Conservation (phyloP, 1,140 invertebrate species). For the Rhopalosiphum maidis region DNA sequence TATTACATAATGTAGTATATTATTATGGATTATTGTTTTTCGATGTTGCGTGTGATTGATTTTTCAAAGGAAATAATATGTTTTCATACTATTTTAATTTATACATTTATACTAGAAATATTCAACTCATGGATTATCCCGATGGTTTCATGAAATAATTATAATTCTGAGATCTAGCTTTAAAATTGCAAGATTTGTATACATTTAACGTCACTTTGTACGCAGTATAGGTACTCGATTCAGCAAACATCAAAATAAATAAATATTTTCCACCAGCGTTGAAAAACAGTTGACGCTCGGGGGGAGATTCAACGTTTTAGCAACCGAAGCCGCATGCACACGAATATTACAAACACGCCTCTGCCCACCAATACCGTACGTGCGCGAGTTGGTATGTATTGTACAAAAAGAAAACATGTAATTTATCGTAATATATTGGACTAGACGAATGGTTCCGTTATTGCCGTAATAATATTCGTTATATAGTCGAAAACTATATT, state of each 20-base stretch:
- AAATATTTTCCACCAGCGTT: neutral
- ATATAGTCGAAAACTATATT: neutral
- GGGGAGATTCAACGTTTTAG: neutral
- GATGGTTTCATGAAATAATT: neutral
- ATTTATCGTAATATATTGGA: conserved; percentile 24
- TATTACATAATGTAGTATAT: neutral
- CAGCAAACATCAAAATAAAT: neutral
- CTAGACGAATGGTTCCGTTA: conserved; percentile 31
- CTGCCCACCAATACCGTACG: neutral
- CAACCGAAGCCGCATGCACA: neutral
- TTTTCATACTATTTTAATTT: neutral
- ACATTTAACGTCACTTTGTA: neutral
- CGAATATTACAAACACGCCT: neutral
- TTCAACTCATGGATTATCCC: neutral
- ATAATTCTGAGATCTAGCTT: neutral
- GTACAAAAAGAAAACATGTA: neutral
- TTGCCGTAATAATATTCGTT: conserved; percentile 26
- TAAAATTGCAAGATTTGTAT: neutral
- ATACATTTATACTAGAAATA: neutral
- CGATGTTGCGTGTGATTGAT: neutral
- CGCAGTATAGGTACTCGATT: neutral
- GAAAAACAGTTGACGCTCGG: neutral
- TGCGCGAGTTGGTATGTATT: neutral
- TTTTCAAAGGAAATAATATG: neutral
- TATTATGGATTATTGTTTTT: neutral